Conservation (phyloP, 1,140 invertebrate genomes). For the Oscheius sp. region DNA sequence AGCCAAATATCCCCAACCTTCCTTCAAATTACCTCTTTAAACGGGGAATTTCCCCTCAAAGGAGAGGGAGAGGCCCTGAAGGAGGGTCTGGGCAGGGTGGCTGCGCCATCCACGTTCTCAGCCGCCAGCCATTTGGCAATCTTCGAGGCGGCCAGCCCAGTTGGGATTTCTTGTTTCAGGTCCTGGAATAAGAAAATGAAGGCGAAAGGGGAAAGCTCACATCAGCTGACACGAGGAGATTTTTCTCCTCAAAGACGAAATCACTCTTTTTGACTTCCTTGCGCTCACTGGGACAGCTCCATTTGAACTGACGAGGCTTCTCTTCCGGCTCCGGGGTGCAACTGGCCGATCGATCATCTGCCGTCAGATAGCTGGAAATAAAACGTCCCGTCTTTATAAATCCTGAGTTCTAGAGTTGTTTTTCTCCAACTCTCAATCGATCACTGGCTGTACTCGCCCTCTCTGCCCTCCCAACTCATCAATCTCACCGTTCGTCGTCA, state of each 20-base stretch:
- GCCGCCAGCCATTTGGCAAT: not conserved
- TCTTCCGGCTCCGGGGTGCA: slow-evolving; percentile 6
- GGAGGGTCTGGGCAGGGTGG: not conserved
- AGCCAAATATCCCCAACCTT: not conserved
- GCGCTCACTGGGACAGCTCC: slow-evolving; percentile 2
- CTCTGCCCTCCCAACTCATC: too few species aligned
- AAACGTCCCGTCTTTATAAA: not conserved
- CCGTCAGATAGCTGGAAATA: slow-evolving; percentile 15
- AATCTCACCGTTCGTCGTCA: not conserved
- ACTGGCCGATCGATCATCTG: slow-evolving; percentile 6
- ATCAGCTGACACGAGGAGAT: slow-evolving; percentile 15
- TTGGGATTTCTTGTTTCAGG: slow-evolving; percentile 17
- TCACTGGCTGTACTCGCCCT: not conserved
- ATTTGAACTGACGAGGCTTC: not conserved
- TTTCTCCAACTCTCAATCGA: too few species aligned
- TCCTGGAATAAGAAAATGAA: not conserved
- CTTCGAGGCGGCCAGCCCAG: slow-evolving; percentile 25
- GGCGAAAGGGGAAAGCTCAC: not conserved
- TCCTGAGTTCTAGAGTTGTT: too few species aligned
- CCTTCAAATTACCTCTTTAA: not conserved
- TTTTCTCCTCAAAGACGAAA: slow-evolving; percentile 15
- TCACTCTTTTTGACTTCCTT: slow-evolving; percentile 21
- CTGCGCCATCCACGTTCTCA: not conserved
- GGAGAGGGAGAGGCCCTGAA: slow-evolving; percentile 9
- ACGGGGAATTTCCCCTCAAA: not conserved